phyloP scores from a whole-genome alignment of 2,113 vertebrate genomes.

The Sus scrofa region T2T-Sscrofa CM000829.6:58842501-58843000 shows the following conservation, averaged over 20 bases:
- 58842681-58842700: conserved; percentile 29
- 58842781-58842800: neutral
- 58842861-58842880: neutral
- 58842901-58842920: neutral
- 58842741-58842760: neutral
- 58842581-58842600: neutral
- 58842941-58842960: neutral
- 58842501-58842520: neutral
- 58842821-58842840: conserved; percentile 10
- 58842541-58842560: neutral
- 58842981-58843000: neutral
- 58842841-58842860: neutral
- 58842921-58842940: neutral
- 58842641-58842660: neutral
- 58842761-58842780: neutral
- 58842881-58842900: neutral
- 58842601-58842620: conserved; percentile 60
- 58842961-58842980: neutral
- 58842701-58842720: neutral
- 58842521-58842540: neutral
- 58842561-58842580: conserved; percentile 33
- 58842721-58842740: conserved; percentile 59
- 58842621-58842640: conserved; percentile 46
- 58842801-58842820: neutral
- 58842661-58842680: neutral